These are phyloP conservation scores for Halcyon malimbica DNA, from an alignment of 2,113 vertebrate species.

Conservation along the genomic window DNA sequence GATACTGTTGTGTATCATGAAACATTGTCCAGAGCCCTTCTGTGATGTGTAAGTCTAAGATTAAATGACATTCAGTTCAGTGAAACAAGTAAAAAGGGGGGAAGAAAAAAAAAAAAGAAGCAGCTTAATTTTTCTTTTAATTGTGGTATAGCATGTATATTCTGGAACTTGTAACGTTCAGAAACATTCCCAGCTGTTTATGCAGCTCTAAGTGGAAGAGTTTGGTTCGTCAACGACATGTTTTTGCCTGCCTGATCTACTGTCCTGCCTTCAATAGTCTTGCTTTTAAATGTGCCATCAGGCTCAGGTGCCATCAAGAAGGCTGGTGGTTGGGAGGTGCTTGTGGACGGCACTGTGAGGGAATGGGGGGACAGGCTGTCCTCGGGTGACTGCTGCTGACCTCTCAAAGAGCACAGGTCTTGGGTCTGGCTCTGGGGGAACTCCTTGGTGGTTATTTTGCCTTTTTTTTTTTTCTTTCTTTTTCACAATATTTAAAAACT, in stretches of 20 bases:
- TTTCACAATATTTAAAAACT: neutral
- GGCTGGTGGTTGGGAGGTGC: neutral
- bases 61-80: neutral
- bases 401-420: neutral
- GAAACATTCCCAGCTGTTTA: constrained; percentile 1
- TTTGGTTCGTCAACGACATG: neutral
- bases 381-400: neutral
- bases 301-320: neutral
- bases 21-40: neutral
- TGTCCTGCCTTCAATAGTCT: neutral
- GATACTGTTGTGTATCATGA: neutral
- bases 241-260: neutral
- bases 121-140: neutral
- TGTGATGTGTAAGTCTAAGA: neutral
- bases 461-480: neutral
- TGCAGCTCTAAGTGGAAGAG: neutral
- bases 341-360: neutral
- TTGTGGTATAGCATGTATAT: neutral
- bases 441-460: neutral
- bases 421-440: neutral
- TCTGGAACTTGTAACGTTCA: neutral
- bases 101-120: neutral
- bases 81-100: neutral
- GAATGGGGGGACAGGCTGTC: neutral
- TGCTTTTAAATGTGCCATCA: neutral